phyloP scores from a whole-genome alignment of 2,888 invertebrate species.

The Apodemia mormo region DNA sequence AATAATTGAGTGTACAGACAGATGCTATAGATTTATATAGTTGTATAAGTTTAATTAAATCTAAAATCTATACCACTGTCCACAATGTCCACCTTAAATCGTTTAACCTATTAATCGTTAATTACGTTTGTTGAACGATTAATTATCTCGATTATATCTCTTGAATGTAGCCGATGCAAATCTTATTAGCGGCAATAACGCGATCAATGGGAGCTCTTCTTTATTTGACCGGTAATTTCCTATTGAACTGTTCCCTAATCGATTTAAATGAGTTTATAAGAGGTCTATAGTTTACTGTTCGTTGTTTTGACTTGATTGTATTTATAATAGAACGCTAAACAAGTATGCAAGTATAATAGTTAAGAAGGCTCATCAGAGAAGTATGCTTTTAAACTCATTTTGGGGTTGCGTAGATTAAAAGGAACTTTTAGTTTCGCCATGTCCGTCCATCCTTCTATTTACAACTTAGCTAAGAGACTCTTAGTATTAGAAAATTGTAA shows the following conservation, averaged over 20 bases:
- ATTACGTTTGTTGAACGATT: constrained; percentile 44
- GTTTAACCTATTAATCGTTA: constrained; percentile 2
- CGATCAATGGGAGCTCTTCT: constrained; percentile 52
- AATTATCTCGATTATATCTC: constrained; percentile 51
- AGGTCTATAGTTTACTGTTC: constrained; percentile 32
- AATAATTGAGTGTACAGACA: too few relatives aligned
- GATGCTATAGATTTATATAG: too few relatives aligned
- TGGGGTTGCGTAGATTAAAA: too few relatives aligned
- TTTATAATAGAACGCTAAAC: neutral
- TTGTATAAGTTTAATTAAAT: neutral
- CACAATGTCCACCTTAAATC: neutral
- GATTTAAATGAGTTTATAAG: constrained; percentile 56
- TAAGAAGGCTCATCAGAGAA: too few relatives aligned
- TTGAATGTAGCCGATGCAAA: constrained; percentile 48
- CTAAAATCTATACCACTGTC: neutral
- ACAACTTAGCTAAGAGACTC: too few relatives aligned
- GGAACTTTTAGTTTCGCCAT: too few relatives aligned
- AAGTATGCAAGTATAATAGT: too few relatives aligned
- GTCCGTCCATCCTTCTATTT: too few relatives aligned
- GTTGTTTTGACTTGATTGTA: constrained; percentile 1
- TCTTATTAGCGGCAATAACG: constrained; percentile 53
- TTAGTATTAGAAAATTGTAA: too few relatives aligned
- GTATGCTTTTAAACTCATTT: too few relatives aligned
- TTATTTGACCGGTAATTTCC: constrained; percentile 65
- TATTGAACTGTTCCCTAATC: constrained; percentile 58